These are phyloP conservation scores for Diorhabda carinulata DNA, from an alignment of 1,140 invertebrate species.

Conservation along the genomic window DNA sequence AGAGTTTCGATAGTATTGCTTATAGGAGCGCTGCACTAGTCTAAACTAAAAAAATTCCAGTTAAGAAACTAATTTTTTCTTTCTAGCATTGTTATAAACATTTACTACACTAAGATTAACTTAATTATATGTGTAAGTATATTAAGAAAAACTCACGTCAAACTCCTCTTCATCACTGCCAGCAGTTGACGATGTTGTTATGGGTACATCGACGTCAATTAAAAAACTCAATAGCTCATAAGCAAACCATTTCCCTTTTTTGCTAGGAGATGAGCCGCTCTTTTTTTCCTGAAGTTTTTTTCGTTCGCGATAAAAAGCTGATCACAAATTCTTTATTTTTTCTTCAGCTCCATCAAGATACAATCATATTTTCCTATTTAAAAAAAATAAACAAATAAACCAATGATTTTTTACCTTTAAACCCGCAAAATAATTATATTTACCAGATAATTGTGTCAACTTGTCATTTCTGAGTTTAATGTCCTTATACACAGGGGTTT, in stretches of 20 bases:
- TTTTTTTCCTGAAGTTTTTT: neutral
- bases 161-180: slow-evolving; percentile 4
- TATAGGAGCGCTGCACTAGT: too few species aligned
- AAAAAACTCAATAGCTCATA: neutral
- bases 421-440: slow-evolving; percentile 7
- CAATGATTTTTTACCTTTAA: slow-evolving; percentile 4
- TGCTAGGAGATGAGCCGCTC: neutral
- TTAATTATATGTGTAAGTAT: neutral
- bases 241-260: slow-evolving; percentile 7
- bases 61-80: neutral
- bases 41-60: neutral
- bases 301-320: too few species aligned
- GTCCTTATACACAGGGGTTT: slow-evolving; percentile 14
- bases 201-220: slow-evolving; percentile 4
- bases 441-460: slow-evolving; percentile 12
- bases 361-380: slow-evolving; percentile 8
- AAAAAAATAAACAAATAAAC: neutral
- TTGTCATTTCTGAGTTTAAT: slow-evolving; percentile 15
- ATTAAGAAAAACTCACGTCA: neutral
- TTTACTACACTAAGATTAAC: neutral
- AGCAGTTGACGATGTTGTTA: neutral
- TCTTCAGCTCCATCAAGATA: slow-evolving; percentile 7
- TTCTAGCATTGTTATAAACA: neutral
- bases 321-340: neutral
- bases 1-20: too few species aligned